Evolutionary conservation across 2,888 invertebrate genomes (phyloP), one percentile per base, ranked within the genome.

Genomic region (Adelphocoris suturalis): DNA sequence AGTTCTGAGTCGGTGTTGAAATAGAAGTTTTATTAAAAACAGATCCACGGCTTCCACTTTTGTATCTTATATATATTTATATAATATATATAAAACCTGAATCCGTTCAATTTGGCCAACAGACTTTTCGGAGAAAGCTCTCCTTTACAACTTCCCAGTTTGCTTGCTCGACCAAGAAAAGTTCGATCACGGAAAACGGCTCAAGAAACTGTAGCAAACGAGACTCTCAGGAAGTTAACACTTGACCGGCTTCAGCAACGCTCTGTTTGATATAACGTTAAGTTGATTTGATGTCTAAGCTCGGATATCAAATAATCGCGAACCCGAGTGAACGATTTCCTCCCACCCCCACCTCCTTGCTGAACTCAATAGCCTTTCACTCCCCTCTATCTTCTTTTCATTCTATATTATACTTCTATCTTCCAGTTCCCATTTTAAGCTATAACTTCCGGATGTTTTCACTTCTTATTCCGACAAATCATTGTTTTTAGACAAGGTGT

Each of bases 261-360:
- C 88, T 78, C 88, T 88, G 78, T 55, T 88, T 55, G 88, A 88
- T 75, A 86, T 86, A 68, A 61, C 68, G 68, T 47, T 86, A 86
- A 86, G 86, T 86, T 86, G 86, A 86, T 86, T 86, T 75, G 86
- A 75, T 16, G 86, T 46, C 37, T 61, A 86, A 68, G 86, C 86
- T 86, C 86, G 68, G 86, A 86, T 86, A 86, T 86, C 86, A 86
- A 86, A 86, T 86, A 86, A 86, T 86, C 86, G 68, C 37, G 13
- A 47, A 86, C 52, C 82, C 47, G 19, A 68, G 82, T 47, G 78
- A 78, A 82, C 68, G 12, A 68, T 68, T 23, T 12, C 68, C 52
- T 52, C 82, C 52, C 82, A 3, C 48, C 82, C 27, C 55, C 52
- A 4, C 37, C 37, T 37, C 37, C 7, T 37, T 37, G 37, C 37